Conservation (phyloP, 2,113 vertebrate genomes). For the Chionodraco myersi region DNA sequence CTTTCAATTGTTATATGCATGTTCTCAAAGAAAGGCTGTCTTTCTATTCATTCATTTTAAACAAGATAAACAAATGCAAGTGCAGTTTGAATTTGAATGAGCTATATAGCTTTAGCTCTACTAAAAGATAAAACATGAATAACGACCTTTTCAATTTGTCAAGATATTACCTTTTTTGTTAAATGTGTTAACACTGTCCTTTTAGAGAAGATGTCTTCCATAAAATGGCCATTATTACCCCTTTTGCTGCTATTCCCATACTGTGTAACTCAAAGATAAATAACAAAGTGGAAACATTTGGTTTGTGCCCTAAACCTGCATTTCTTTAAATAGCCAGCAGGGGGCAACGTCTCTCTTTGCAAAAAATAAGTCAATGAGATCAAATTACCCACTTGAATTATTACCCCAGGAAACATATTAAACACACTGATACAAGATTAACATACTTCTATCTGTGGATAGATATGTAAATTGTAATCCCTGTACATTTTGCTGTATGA, state of each 20-base stretch:
- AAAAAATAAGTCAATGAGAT: no score
- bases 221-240: not conserved
- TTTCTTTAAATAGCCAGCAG: no score
- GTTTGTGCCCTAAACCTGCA: no score
- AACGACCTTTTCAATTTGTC: not conserved
- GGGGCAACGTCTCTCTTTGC: no score
- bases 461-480: no score
- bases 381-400: no score
- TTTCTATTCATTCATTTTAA: not conserved
- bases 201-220: not conserved
- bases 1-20: no score
- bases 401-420: no score
- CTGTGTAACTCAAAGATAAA: not conserved
- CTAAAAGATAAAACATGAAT: not conserved
- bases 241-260: not conserved
- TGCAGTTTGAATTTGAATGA: not conserved
- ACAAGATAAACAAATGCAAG: not conserved
- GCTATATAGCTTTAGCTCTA: not conserved
- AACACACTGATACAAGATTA: no score
- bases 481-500: no score
- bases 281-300: no score
- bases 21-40: not conserved
- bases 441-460: no score
- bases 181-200: not conserved
- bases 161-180: not conserved